Evolutionary conservation across 2,797 vertebrate species (phyloP), one percentile per base, ranked within the genome.

Genomic region (Argya squamiceps): DNA sequence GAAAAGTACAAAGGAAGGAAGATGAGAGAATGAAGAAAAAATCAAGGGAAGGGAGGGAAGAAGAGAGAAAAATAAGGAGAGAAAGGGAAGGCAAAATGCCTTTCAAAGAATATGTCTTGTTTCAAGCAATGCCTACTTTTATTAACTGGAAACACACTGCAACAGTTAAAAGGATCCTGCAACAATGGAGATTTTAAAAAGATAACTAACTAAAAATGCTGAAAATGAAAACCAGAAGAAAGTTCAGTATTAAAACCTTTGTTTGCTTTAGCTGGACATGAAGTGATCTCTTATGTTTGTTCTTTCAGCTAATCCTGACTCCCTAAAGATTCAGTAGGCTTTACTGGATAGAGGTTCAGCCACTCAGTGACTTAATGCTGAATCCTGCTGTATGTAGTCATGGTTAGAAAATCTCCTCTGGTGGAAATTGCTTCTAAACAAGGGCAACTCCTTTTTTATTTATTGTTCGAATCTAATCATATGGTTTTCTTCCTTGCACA

Each of bases 341-440:
- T 95, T 14, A 1, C 59, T 79, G 89, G 34, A 92, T 58, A 46
- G 52, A 91, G 78, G 49, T 89, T 95, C 75, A 93, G 78, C 76
- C 75, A 91, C 44, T 86, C 88, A 89, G 24, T 83, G 83, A 91
- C 82, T 95, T 76, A 79, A 65, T 91, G 81, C 36, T 56, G 89
- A 96, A 93, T 90, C 67, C 90, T 96, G 80, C 32, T 90, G 18
- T 50, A 96, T 96, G 92, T 69, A 92, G 95, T 96, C 88, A 97
- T 87, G 77, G 70, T 89, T 95, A 94, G 89, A 94, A 97, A 93
- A 97, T 95, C 92, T 95, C 52, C 71, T 39, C 84, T 91, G 90
- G 73, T 88, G 91, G 87, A 96, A 96, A 92, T 84, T 49, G 79
- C 49, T 82, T 97, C 95, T 97, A 93, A 88, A 96, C 93, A 96